A percentile compares a stretch with the other conserved stretches of the same genome.
phyloP scores from a whole-genome alignment of 2,113 vertebrate species.

The Elephas maximus region DNA sequence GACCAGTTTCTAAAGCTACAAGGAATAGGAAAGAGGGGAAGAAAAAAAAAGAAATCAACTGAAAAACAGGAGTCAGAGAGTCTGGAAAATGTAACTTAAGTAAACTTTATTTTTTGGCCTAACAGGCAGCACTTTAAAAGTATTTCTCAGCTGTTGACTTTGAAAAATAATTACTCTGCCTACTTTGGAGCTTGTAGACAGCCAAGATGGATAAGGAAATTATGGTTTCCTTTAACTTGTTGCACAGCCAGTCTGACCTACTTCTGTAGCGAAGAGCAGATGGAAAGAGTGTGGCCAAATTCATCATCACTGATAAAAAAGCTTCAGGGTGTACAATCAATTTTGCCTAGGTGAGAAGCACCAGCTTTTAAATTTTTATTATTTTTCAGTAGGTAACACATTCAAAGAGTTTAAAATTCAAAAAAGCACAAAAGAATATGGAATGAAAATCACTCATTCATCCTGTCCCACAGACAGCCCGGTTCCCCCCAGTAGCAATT shows the following conservation, averaged over 20 bases:
- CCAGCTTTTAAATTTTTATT: neutral
- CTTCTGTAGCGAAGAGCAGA: neutral
- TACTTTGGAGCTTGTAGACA: conserved; percentile 56
- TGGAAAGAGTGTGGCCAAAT: neutral
- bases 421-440: neutral
- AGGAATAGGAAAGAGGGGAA: neutral
- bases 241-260: neutral
- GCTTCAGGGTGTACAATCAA: neutral
- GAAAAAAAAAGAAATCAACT: neutral
- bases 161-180: conserved; percentile 53
- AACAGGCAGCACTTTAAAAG: conserved; percentile 49
- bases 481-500: neutral
- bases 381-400: conserved; percentile 9
- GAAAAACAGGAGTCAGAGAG: conserved; percentile 68
- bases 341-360: neutral
- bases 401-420: conserved; percentile 43
- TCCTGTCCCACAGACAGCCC: neutral
- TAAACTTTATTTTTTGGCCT: conserved; percentile 61
- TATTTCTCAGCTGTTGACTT: conserved; percentile 55
- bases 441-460: neutral
- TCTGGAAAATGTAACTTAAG: conserved; percentile 71
- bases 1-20: neutral
- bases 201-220: conserved; percentile 31
- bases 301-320: neutral
- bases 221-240: conserved; percentile 50